A percentile compares a stretch with the other conserved stretches of the same genome.
phyloP scores from a whole-genome alignment of 1,140 invertebrate species.

The Cotesia vestalis region DNA sequence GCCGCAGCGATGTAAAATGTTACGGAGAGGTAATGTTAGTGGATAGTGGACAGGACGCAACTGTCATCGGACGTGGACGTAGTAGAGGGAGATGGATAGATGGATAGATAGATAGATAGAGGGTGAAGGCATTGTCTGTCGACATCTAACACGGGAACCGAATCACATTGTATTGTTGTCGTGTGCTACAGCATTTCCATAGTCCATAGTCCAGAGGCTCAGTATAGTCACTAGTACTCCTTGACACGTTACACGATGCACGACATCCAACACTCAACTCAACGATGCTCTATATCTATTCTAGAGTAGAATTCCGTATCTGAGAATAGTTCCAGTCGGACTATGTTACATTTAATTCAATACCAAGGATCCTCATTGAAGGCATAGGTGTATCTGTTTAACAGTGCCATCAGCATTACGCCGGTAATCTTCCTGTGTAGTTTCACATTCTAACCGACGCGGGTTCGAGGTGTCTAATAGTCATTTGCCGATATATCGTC shows the following conservation, averaged over 20 bases:
- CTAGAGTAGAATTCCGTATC: no score
- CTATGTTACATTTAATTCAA: no score
- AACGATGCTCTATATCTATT: no score
- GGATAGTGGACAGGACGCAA: constrained; percentile 33
- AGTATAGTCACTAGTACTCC: not conserved
- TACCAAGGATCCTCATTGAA: no score
- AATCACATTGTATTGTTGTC: constrained; percentile 28
- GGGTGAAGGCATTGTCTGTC: constrained; percentile 28
- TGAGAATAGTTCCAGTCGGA: no score
- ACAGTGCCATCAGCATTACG: no score
- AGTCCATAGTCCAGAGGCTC: not conserved
- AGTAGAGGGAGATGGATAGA: constrained; percentile 13
- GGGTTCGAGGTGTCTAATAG: no score
- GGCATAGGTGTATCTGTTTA: no score
- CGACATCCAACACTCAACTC: constrained; percentile 7
- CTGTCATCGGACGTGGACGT: constrained; percentile 22
- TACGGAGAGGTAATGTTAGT: no score
- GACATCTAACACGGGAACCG: constrained; percentile 30
- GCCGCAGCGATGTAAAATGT: not conserved
- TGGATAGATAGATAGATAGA: constrained; percentile 34
- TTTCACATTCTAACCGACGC: no score
- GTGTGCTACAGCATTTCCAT: constrained; percentile 22
- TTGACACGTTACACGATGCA: constrained; percentile 1
- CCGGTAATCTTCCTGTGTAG: no score
- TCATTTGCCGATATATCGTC: no score